Conservation (phyloP, 2,797 vertebrate genomes). For the Zenarchopterus dispar region DNA sequence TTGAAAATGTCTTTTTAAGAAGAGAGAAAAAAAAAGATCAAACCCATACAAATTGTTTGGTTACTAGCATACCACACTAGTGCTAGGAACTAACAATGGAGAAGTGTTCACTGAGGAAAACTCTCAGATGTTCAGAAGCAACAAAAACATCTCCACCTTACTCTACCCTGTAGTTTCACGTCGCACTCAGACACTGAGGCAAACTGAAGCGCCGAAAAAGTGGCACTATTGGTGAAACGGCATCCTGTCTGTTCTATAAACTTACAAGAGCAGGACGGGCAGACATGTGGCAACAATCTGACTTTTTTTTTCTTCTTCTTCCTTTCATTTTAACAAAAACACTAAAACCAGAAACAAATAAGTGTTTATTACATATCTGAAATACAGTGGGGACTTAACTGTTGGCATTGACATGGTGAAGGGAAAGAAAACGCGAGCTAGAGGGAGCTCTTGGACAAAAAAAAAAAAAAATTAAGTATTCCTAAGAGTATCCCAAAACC, state of each 20-base stretch:
- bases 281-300: constrained; percentile 62
- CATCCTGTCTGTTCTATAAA: constrained; percentile 58
- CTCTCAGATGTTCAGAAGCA: constrained; percentile 58
- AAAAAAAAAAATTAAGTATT: constrained; percentile 23
- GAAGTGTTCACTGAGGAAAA: constrained; percentile 61
- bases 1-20: constrained; percentile 82
- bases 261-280: constrained; percentile 51
- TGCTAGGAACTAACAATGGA: constrained; percentile 78
- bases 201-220: constrained; percentile 64
- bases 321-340: constrained; percentile 40
- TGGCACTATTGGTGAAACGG: constrained; percentile 76
- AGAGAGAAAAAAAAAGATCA: constrained; percentile 58
- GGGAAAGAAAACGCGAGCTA: constrained; percentile 16
- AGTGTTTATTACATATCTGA: constrained; percentile 71
- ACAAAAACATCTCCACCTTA: constrained; percentile 45
- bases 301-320: constrained; percentile 11
- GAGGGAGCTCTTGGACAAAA: constrained; percentile 59
- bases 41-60: constrained; percentile 81
- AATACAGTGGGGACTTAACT: constrained; percentile 64
- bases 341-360: constrained; percentile 61
- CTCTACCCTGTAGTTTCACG: constrained; percentile 44
- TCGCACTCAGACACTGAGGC: constrained; percentile 69
- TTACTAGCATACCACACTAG: constrained; percentile 78
- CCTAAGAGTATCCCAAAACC: constrained; percentile 50
- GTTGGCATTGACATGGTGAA: constrained; percentile 73